A percentile compares a stretch with the other conserved stretches of the same genome.
Conservation (phyloP, 2,113 vertebrate species). For the Dipodomys spectabilis region DNA sequence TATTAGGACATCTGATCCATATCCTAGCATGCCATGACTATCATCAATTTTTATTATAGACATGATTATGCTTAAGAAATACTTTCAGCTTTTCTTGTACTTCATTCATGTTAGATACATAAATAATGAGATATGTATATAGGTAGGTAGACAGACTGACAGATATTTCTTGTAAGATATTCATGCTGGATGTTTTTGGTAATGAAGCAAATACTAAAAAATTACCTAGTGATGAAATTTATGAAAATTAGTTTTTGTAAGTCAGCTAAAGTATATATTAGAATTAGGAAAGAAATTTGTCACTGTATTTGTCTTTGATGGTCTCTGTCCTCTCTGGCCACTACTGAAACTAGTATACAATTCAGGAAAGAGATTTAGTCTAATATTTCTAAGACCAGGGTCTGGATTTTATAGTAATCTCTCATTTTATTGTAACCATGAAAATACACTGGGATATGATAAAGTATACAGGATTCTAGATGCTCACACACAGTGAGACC, state of each 20-base stretch:
- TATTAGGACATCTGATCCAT: not conserved
- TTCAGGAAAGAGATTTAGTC: not conserved
- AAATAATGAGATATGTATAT: not conserved
- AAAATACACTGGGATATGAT: not conserved
- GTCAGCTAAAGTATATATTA: not conserved
- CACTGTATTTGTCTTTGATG: slow-evolving; percentile 1
- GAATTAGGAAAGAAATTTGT: not conserved
- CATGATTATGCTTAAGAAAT: slow-evolving; percentile 18
- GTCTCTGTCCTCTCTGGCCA: not conserved
- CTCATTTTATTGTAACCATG: not conserved
- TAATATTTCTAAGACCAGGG: not conserved
- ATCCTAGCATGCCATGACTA: slow-evolving; percentile 16
- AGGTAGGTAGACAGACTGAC: not conserved
- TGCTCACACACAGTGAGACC: too few relatives aligned
- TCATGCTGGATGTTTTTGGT: not conserved
- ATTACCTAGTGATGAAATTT: not conserved
- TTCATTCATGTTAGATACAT: not conserved
- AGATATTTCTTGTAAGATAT: not conserved
- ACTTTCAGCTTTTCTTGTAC: slow-evolving; percentile 25
- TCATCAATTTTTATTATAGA: slow-evolving; percentile 41
- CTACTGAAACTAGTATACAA: not conserved
- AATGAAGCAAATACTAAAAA: slow-evolving; percentile 2
- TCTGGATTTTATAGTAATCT: not conserved
- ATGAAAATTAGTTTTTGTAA: slow-evolving; percentile 34
- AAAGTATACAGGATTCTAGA: too few relatives aligned